Conservation (phyloP, 2,113 vertebrate species). For the Coregonus clupeaformis region DNA sequence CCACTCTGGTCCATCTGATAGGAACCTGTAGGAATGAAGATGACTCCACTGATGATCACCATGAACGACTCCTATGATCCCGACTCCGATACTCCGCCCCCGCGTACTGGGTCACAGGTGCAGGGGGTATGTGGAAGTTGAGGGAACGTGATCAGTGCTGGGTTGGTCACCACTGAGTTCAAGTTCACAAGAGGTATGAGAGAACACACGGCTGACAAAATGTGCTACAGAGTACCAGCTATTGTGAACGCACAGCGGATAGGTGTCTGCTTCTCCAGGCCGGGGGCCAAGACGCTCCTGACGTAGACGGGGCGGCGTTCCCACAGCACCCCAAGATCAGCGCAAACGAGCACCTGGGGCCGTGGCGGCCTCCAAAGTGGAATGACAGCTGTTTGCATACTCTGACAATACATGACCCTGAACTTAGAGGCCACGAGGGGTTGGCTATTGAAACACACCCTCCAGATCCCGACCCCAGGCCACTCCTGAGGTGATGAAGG, state of each 20-base stretch:
- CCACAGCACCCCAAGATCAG: conserved; percentile 55
- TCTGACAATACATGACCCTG: conserved; percentile 42
- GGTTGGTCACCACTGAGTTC: conserved; percentile 72
- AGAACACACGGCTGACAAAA: conserved; percentile 56
- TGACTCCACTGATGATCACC: conserved; percentile 69
- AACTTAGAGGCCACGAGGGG: conserved; percentile 42
- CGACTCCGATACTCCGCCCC: conserved; percentile 72
- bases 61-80: conserved; percentile 66
- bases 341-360: conserved; percentile 72
- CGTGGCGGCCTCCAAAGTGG: conserved; percentile 66
- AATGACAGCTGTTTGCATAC: conserved; percentile 64
- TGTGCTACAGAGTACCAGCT: conserved; percentile 63
- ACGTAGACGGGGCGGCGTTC: conserved; percentile 62
- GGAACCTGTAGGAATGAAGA: conserved; percentile 71
- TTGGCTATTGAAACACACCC: conserved; percentile 72
- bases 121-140: conserved; percentile 73
- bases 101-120: conserved; percentile 67
- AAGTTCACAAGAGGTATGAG: conserved; percentile 73
- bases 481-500: conserved; percentile 66
- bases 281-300: conserved; percentile 66
- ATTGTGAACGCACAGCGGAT: conserved; percentile 43
- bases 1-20: not conserved
- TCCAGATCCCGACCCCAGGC: conserved; percentile 77
- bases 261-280: conserved; percentile 31
- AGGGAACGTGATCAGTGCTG: conserved; percentile 79